A percentile compares a stretch with the other conserved stretches of the same genome.
Conservation (phyloP, 2,113 vertebrate species). For the Apteryx owenii region DNA sequence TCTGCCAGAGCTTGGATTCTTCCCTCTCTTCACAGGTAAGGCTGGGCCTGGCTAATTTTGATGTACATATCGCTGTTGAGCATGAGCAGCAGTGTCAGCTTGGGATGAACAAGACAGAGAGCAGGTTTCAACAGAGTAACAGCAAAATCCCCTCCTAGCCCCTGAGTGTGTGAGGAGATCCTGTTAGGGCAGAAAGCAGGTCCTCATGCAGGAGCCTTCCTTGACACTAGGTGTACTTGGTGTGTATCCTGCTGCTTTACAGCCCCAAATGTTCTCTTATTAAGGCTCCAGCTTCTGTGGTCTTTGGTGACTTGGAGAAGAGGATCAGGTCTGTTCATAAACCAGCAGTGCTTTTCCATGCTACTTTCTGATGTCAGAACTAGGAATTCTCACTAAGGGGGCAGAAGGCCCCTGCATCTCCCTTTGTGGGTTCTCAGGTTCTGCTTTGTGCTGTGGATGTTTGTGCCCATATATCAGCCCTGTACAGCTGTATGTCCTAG, state of each 20-base stretch:
- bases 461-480: accelerated
- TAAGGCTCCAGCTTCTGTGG: not conserved
- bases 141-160: not conserved
- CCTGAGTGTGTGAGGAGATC: not conserved
- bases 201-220: not conserved
- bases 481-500: not conserved
- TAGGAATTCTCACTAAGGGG: not conserved
- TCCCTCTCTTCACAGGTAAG: not conserved
- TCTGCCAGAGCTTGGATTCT: not conserved
- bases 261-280: not conserved
- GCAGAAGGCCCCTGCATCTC: not conserved
- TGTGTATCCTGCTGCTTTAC: not conserved
- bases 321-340: not conserved
- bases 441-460: not conserved
- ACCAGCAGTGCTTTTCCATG: not conserved
- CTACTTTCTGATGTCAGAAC: not conserved
- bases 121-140: not conserved
- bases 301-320: not conserved
- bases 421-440: not conserved
- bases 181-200: not conserved
- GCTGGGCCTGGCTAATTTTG: not conserved
- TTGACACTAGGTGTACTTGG: not conserved
- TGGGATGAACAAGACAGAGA: not conserved
- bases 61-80: not conserved
- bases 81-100: not conserved